Conservation (phyloP, 2,888 invertebrate species). For the Darwinula stevensoni region DNA sequence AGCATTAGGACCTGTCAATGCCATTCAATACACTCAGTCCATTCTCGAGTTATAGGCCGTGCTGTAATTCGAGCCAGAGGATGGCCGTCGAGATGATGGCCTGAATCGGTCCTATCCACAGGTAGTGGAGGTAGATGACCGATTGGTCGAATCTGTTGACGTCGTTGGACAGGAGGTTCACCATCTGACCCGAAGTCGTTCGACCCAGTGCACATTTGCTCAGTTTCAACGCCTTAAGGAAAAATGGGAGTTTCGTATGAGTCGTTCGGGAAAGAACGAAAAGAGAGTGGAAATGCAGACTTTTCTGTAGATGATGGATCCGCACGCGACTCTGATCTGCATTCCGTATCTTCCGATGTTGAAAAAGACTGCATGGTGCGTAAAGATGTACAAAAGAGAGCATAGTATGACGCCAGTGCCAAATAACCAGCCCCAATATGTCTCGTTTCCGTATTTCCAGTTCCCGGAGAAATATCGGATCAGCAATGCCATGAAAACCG, state of each 20-base stretch:
- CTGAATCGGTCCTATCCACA: slow-evolving; percentile 68
- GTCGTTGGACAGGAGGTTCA: slow-evolving; percentile 84
- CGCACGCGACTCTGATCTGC: slow-evolving; percentile 49
- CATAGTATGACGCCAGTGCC: slow-evolving; percentile 39
- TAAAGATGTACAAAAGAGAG: slow-evolving; percentile 38
- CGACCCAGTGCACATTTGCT: slow-evolving; percentile 53
- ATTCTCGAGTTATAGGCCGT: no score
- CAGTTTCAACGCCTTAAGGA: slow-evolving; percentile 22
- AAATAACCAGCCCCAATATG: slow-evolving; percentile 22
- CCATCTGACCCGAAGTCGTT: slow-evolving; percentile 68
- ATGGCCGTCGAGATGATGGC: slow-evolving; percentile 46
- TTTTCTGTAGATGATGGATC: slow-evolving; percentile 56
- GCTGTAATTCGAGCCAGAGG: slow-evolving; percentile 44
- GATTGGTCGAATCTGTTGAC: slow-evolving; percentile 74
- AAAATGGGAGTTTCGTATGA: no score
- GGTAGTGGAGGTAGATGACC: slow-evolving; percentile 57
- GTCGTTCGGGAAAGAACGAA: no score
- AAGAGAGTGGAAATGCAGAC: no score
- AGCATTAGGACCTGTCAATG: no score
- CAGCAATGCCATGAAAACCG: slow-evolving; percentile 17
- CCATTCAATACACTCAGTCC: no score
- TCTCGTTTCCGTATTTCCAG: no score
- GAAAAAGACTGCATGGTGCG: slow-evolving; percentile 72
- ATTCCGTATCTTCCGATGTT: slow-evolving; percentile 48
- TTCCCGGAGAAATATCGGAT: slow-evolving; percentile 18